Evolutionary conservation across 2,797 vertebrate genomes (phyloP).

Genomic region (Myoxocephalus aenaeus): DNA sequence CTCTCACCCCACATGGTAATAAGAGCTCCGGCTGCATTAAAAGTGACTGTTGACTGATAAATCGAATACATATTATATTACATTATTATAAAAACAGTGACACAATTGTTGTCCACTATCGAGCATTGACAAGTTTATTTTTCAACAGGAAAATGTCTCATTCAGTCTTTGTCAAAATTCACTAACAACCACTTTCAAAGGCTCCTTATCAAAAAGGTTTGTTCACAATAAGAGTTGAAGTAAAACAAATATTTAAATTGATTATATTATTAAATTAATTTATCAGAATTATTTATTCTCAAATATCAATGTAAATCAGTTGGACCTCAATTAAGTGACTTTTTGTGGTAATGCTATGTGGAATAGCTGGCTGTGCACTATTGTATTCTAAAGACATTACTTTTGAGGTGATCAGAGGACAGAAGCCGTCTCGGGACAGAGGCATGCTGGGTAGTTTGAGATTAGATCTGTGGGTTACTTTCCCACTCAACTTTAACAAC

Average conservation of each 20-base stretch:
- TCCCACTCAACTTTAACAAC: background rate
- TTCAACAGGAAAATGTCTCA: background rate
- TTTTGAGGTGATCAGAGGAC: constrained; percentile 21
- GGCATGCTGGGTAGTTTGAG: constrained; percentile 41
- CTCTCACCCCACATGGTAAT: background rate
- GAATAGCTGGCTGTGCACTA: constrained; percentile 12
- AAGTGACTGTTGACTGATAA: background rate
- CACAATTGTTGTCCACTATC: constrained; percentile 3
- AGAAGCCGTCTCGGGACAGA: constrained; percentile 14
- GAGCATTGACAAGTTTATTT: background rate
- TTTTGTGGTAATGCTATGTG: background rate
- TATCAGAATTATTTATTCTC: background rate
- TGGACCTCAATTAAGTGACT: no score
- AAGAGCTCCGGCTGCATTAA: background rate
- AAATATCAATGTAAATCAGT: background rate
- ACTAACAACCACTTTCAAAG: background rate
- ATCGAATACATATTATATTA: background rate
- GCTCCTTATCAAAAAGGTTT: background rate
- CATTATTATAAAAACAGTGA: background rate
- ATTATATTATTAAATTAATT: no score
- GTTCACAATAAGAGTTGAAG: background rate
- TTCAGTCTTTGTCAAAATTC: background rate
- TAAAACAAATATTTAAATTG: background rate
- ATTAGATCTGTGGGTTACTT: background rate
- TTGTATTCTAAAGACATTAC: constrained; percentile 38